A percentile compares a stretch with the other conserved stretches of the same genome.
These are phyloP conservation scores for Stegostoma tigrinum DNA, from an alignment of 2,113 vertebrate species.

Conservation along the genomic window DNA sequence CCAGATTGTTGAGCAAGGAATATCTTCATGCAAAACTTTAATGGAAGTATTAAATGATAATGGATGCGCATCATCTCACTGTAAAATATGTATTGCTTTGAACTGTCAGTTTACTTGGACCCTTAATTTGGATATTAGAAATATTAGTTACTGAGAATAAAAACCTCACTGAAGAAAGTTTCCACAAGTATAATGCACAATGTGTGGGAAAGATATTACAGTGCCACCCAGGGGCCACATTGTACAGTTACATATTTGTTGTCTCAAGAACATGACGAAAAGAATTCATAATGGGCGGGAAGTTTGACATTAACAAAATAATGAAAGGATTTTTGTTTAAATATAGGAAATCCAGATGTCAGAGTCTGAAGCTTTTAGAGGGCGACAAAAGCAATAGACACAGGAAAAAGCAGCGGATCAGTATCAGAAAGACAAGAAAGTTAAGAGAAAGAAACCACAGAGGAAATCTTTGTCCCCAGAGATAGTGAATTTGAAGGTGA, in stretches of 20 bases:
- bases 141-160: background rate
- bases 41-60: background rate
- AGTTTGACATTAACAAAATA: background rate
- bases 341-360: background rate
- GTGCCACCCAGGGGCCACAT: background rate
- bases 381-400: background rate
- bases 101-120: background rate
- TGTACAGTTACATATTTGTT: background rate
- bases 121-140: background rate
- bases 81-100: background rate
- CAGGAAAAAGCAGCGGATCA: background rate
- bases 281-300: background rate
- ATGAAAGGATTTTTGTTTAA: background rate
- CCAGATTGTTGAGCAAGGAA: background rate
- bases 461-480: no score
- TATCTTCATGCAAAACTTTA: background rate
- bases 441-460: background rate
- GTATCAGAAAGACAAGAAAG: background rate
- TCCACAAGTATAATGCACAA: background rate
- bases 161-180: background rate
- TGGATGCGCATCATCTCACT: background rate
- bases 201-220: background rate
- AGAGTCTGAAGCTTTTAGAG: background rate
- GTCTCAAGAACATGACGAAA: background rate
- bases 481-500: no score